A percentile compares a stretch with the other conserved stretches of the same genome.
Conservation (phyloP, 92 coral and sea anemone species). For the Hydrozoanthus gracilis region DNA sequence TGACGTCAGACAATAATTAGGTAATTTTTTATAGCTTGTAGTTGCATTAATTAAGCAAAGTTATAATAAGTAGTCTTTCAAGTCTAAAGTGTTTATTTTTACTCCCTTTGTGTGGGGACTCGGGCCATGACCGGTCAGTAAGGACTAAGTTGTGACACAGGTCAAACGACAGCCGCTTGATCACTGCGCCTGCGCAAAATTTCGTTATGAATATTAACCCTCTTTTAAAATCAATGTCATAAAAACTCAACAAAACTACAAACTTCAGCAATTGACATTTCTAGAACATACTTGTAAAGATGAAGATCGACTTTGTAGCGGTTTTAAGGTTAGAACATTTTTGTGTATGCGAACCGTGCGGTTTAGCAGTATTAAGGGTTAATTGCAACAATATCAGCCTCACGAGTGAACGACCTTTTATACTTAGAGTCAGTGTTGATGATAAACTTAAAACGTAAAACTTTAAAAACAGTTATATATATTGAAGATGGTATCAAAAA, state of each 20-base stretch:
- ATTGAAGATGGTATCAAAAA: neutral
- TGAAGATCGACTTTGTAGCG: neutral
- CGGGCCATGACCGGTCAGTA: too few relatives aligned
- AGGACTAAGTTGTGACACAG: too few relatives aligned
- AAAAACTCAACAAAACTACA: neutral
- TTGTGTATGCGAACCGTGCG: neutral
- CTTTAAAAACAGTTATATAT: slow-evolving; percentile 6
- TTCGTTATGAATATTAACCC: too few relatives aligned
- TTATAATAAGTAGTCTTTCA: too few relatives aligned
- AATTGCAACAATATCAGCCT: neutral
- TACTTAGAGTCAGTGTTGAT: neutral
- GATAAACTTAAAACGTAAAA: neutral
- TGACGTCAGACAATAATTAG: too few relatives aligned
- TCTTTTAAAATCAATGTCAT: neutral
- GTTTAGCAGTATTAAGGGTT: neutral
- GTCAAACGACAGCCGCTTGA: too few relatives aligned
- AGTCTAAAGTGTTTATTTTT: too few relatives aligned
- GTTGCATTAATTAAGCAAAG: too few relatives aligned
- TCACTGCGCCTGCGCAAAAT: too few relatives aligned
- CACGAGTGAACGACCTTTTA: neutral
- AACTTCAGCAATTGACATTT: neutral
- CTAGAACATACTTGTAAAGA: neutral
- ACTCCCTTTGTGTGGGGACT: too few relatives aligned
- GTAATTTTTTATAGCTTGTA: too few relatives aligned
- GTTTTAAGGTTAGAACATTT: neutral